A percentile compares a stretch with the other conserved stretches of the same genome.
Evolutionary conservation across 2,888 invertebrate species (phyloP).

Genomic region (Anoplius nigerrimus): DNA sequence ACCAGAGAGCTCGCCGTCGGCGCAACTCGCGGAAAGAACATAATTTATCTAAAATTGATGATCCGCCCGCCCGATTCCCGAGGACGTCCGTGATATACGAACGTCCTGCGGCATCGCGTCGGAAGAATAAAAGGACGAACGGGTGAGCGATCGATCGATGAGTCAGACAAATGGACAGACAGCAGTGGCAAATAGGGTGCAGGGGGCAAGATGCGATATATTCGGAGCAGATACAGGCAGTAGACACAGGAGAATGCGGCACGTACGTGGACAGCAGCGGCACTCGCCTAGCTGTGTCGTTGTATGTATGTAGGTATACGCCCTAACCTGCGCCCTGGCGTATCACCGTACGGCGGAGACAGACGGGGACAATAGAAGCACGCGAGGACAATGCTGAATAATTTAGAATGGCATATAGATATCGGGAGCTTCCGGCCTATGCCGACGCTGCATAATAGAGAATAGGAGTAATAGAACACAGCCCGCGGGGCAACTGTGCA

Average conservation of each 20-base stretch:
- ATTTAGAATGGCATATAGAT: slow-evolving; percentile 74
- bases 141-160: no score
- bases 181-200: slow-evolving; percentile 1
- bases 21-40: no score
- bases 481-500: slow-evolving; percentile 70
- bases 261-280: slow-evolving; percentile 27
- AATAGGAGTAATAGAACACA: slow-evolving; percentile 74
- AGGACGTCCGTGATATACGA: no score
- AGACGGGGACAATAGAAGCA: slow-evolving; percentile 74
- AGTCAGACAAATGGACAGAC: no score
- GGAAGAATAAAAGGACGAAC: no score
- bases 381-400: slow-evolving; percentile 73
- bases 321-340: slow-evolving; percentile 64
- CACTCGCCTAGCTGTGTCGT: slow-evolving; percentile 35
- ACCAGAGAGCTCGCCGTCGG: no score
- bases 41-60: no score
- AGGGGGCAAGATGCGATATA: neutral
- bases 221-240: slow-evolving; percentile 24
- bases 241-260: slow-evolving; percentile 4
- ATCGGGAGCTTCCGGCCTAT: slow-evolving; percentile 67
- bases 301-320: slow-evolving; percentile 59
- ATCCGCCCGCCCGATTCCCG: no score
- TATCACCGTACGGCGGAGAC: slow-evolving; percentile 71
- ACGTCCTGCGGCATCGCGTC: no score
- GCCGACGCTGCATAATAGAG: slow-evolving; percentile 68